phyloP scores from a whole-genome alignment of 2,888 invertebrate genomes.

The Drosophila mayaguana region DNA sequence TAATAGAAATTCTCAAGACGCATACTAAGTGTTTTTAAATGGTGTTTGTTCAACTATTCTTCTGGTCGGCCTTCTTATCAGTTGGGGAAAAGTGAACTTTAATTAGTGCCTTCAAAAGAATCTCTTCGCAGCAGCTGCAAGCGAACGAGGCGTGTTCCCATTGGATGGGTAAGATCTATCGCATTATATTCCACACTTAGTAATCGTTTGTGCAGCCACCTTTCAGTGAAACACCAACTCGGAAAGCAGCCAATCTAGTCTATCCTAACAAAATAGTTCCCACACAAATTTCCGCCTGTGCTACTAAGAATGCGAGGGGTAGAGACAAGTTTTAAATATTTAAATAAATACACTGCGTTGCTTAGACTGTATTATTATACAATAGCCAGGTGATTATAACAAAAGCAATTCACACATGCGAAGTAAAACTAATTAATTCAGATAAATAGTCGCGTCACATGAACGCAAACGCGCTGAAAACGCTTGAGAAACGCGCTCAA shows the following conservation, averaged over 20 bases:
- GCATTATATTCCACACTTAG: constrained; percentile 38
- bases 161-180: constrained; percentile 39
- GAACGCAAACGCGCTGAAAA: constrained; percentile 27
- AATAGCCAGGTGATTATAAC: constrained; percentile 36
- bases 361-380: constrained; percentile 43
- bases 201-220: constrained; percentile 60
- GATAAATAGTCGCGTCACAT: constrained; percentile 50
- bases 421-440: constrained; percentile 62
- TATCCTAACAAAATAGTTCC: constrained; percentile 49
- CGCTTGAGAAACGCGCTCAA: constrained; percentile 25
- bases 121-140: constrained; percentile 15
- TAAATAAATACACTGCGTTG: constrained; percentile 63
- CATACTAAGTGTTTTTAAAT: constrained; percentile 1
- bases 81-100: constrained; percentile 10
- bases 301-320: constrained; percentile 54
- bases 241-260: constrained; percentile 7
- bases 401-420: constrained; percentile 38
- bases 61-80: constrained; percentile 25
- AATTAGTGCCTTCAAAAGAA: constrained; percentile 33
- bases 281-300: constrained; percentile 68
- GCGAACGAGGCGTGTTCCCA: constrained; percentile 35
- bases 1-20: neutral
- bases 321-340: constrained; percentile 60
- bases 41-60: constrained; percentile 6
- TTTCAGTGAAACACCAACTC: constrained; percentile 29